Evolutionary conservation across 2,113 vertebrate species (phyloP).

Genomic region (Globicephala melas): DNA sequence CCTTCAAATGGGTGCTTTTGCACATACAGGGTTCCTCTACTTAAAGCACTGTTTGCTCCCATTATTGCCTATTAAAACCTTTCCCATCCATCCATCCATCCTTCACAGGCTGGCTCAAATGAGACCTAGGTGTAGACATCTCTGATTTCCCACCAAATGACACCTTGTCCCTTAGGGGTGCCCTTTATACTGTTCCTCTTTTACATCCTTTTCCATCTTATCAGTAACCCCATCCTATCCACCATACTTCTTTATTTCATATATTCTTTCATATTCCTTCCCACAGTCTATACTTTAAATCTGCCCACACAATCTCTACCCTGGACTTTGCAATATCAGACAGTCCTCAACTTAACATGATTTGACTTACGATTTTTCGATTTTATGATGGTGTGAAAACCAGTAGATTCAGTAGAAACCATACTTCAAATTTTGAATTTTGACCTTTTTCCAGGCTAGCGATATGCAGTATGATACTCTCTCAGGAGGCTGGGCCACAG

Average conservation of each 20-base stretch:
- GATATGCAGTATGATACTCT: too few species aligned
- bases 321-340: neutral
- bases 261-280: neutral
- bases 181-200: neutral
- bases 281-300: neutral
- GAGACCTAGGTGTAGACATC: neutral
- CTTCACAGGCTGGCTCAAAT: neutral
- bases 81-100: neutral
- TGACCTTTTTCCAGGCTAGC: neutral
- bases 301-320: neutral
- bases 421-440: neutral
- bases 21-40: fast-evolving
- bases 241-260: neutral
- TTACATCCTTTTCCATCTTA: neutral
- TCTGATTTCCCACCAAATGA: neutral
- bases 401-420: neutral
- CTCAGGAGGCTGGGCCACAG: fast-evolving
- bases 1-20: neutral
- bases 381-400: neutral
- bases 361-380: neutral
- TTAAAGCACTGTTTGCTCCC: neutral
- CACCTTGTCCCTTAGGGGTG: neutral
- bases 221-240: neutral
- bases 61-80: neutral
- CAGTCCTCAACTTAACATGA: neutral